Conservation (phyloP, 2,888 invertebrate species). For the Polia nebulosa region DNA sequence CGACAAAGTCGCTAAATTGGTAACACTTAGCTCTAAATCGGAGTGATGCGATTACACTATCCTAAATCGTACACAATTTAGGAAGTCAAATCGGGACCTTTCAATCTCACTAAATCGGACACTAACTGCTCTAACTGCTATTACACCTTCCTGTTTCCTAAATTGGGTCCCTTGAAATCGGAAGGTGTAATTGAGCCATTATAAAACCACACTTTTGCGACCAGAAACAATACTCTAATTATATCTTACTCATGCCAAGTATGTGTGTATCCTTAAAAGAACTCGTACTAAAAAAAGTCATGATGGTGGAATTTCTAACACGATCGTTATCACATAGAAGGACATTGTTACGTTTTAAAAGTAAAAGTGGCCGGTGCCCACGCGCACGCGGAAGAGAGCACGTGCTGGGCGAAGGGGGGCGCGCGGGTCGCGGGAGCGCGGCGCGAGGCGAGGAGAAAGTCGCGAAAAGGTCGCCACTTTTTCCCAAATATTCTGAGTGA, state of each 20-base stretch:
- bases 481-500: conserved; percentile 90
- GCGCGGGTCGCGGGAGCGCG: conserved; percentile 61
- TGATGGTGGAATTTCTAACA: conserved; percentile 20
- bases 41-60: too few species aligned
- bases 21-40: too few species aligned
- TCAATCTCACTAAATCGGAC: too few species aligned
- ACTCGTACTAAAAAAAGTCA: conserved; percentile 6
- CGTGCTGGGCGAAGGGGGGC: conserved; percentile 68
- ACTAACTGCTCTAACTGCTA: too few species aligned
- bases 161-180: too few species aligned
- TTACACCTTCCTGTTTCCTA: too few species aligned
- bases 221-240: not conserved
- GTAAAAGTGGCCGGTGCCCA: conserved; percentile 85
- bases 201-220: not conserved
- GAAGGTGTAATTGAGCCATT: not conserved
- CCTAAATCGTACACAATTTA: too few species aligned
- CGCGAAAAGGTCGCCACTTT: conserved; percentile 90
- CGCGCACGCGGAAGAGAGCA: conserved; percentile 85
- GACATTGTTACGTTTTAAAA: conserved; percentile 80
- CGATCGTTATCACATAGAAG: conserved; percentile 42
- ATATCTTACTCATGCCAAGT: not conserved
- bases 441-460: conserved; percentile 83
- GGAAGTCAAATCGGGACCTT: too few species aligned
- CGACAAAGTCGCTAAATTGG: too few species aligned
- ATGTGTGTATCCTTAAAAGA: not conserved